A percentile compares a stretch with the other conserved stretches of the same genome.
phyloP scores from a whole-genome alignment of 2,113 vertebrate species.

The Parus major region DNA sequence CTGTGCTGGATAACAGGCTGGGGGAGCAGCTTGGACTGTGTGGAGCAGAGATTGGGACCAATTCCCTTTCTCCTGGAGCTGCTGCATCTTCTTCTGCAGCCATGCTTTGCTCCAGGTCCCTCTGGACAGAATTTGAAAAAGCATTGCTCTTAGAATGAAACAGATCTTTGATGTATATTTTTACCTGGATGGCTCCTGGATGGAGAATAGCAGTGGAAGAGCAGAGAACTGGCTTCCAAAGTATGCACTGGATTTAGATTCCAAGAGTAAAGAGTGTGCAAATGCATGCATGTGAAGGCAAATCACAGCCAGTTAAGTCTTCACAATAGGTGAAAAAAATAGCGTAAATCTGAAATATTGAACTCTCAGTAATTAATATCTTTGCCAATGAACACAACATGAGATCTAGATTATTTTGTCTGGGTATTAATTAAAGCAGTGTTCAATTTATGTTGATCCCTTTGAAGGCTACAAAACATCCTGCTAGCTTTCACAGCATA shows the following conservation, averaged over 20 bases:
- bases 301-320: not conserved
- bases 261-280: not conserved
- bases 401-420: not conserved
- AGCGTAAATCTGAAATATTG: not conserved
- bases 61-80: too few relatives aligned
- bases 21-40: too few relatives aligned
- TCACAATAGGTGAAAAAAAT: not conserved
- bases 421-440: not conserved
- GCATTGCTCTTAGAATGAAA: not conserved
- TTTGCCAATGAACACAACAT: not conserved
- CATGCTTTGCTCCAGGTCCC: too few relatives aligned
- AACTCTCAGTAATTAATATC: not conserved
- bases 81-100: too few relatives aligned
- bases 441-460: not conserved
- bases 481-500: not conserved
- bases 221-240: not conserved
- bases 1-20: too few relatives aligned
- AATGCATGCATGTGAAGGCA: not conserved
- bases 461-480: not conserved
- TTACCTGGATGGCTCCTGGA: not conserved
- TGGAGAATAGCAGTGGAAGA: not conserved
- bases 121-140: not conserved
- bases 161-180: not conserved
- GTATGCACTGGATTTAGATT: not conserved
- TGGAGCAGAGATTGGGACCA: too few relatives aligned